Conservation (phyloP, 1,140 invertebrate species). For the Drosophila mojavensis region DNA sequence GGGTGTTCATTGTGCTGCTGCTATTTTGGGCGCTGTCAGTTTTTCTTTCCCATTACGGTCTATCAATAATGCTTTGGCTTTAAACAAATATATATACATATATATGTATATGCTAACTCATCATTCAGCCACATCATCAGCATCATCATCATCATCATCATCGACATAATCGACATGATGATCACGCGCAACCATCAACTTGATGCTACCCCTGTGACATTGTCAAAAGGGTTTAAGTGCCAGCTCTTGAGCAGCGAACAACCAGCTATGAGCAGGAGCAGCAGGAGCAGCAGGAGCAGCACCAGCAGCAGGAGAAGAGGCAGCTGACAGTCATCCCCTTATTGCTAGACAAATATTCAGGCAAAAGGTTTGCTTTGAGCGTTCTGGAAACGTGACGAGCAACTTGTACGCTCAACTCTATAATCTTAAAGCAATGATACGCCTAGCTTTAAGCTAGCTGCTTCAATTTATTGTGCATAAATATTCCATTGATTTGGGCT, state of each 20-base stretch:
- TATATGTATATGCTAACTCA: constrained; percentile 6
- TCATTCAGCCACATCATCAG: constrained; percentile 70
- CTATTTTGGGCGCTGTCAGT: constrained; percentile 46
- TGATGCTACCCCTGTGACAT: constrained; percentile 70
- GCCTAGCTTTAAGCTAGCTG: constrained; percentile 33
- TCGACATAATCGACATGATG: constrained; percentile 51
- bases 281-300: constrained; percentile 31
- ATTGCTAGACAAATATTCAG: constrained; percentile 68
- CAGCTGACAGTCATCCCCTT: constrained; percentile 52
- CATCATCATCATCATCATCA: constrained; percentile 52
- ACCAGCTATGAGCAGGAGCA: constrained; percentile 28
- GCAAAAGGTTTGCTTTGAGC: constrained; percentile 20
- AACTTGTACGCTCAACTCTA: constrained; percentile 45
- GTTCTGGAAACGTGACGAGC: constrained; percentile 52
- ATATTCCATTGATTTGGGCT: constrained; percentile 44
- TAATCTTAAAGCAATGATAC: constrained; percentile 60
- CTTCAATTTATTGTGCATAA: constrained; percentile 37
- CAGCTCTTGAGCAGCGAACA: constrained; percentile 59
- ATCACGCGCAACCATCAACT: constrained; percentile 56
- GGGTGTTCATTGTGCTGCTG: constrained; percentile 25
- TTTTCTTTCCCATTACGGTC: constrained; percentile 8
- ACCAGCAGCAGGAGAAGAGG: constrained; percentile 32
- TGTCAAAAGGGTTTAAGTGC: constrained; percentile 81
- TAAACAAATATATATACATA: constrained; percentile 23
- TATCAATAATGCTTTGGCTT: constrained; percentile 41